These are phyloP conservation scores for Heteractis magnifica DNA, from an alignment of 92 coral and sea anemone genomes.

Conservation along the genomic window DNA sequence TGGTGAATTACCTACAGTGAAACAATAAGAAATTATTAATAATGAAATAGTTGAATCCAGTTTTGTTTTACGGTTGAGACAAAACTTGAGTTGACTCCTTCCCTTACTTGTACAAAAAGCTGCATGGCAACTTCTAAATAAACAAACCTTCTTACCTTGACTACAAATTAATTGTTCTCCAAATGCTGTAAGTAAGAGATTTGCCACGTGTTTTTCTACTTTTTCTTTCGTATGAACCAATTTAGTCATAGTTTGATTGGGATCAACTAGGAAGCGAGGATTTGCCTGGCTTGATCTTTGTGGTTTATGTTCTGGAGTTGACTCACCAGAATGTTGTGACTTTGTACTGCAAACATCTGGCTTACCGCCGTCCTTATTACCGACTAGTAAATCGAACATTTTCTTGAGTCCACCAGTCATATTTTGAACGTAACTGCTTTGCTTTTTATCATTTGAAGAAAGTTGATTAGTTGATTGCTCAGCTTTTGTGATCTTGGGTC, in stretches of 20 bases:
- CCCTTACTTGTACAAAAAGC: too few species aligned
- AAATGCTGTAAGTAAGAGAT: conserved; percentile 60
- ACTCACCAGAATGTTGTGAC: conserved; percentile 6
- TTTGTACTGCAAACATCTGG: conserved; percentile 1
- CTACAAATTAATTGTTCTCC: conserved; percentile 68
- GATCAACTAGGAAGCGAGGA: conserved; percentile 8
- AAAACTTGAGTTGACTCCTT: too few species aligned
- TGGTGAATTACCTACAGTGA: conserved; percentile 49
- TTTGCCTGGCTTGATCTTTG: not conserved
- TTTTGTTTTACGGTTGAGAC: too few species aligned
- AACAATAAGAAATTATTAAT: not conserved
- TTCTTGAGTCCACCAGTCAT: conserved; percentile 61
- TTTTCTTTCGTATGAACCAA: conserved; percentile 69
- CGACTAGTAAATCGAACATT: conserved; percentile 63
- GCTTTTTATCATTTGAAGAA: conserved; percentile 4
- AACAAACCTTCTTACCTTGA: conserved; percentile 45
- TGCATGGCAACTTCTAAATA: too few species aligned
- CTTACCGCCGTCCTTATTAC: conserved; percentile 41
- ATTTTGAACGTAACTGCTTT: conserved; percentile 35
- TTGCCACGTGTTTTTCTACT: conserved; percentile 72
- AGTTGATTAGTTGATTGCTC: not conserved
- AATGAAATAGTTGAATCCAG: too few species aligned
- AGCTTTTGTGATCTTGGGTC: not conserved
- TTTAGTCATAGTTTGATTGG: conserved; percentile 52
- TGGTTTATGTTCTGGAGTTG: conserved; percentile 1